phyloP scores from a whole-genome alignment of 2,888 invertebrate genomes.

The Clitarchus hookeri region DNA sequence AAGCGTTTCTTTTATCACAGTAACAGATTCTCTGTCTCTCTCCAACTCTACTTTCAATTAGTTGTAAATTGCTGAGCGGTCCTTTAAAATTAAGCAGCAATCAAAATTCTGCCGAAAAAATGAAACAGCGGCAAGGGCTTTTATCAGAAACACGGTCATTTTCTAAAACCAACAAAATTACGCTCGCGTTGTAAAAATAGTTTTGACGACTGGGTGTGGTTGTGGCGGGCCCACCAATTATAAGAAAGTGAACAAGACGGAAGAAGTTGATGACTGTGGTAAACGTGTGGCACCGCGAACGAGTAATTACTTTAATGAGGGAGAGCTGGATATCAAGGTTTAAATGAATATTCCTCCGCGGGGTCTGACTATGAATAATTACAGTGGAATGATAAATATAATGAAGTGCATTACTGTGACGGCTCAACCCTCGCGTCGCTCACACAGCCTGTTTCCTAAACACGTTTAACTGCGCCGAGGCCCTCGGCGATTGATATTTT shows the following conservation, averaged over 20 bases:
- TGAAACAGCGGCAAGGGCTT: not conserved
- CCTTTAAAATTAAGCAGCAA: too few species aligned
- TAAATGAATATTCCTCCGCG: conserved; percentile 1
- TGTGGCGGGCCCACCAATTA: not conserved
- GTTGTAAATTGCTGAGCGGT: not conserved
- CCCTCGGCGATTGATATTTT: too few species aligned
- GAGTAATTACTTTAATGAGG: conserved; percentile 5
- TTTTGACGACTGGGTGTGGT: not conserved
- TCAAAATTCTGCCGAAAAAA: too few species aligned
- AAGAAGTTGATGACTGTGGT: not conserved
- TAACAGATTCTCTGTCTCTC: not conserved
- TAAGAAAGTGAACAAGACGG: not conserved
- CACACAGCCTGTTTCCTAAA: too few species aligned
- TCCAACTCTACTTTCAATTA: not conserved
- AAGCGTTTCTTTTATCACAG: not conserved
- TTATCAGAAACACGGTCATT: not conserved
- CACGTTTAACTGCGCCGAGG: too few species aligned
- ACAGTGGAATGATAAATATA: not conserved
- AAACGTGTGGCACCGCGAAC: not conserved
- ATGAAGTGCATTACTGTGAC: not conserved
- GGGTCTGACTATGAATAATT: not conserved
- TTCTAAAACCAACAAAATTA: not conserved
- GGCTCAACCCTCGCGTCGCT: not conserved
- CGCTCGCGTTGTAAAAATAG: not conserved
- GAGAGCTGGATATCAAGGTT: not conserved